Evolutionary conservation across 2,797 vertebrate species (phyloP), one percentile per base, ranked within the genome.

Genomic region (Amphiprion clarkii): DNA sequence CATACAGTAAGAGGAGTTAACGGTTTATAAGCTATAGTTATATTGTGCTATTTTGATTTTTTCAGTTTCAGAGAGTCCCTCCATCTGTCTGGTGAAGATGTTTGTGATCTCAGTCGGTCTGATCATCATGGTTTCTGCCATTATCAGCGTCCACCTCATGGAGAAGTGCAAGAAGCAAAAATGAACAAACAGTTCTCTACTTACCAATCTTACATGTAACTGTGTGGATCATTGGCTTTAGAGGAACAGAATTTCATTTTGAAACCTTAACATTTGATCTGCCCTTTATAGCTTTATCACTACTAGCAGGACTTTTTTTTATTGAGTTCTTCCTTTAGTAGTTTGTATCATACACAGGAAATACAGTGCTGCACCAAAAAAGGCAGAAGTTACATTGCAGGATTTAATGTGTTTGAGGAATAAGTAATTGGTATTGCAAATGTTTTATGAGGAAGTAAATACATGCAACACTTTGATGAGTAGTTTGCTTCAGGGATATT

Each of bases 101-200:
- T 53, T 31, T 1, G 29, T 76, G 42, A 1, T 79, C 33, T 74
- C 76, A 16, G 72, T 70, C 0, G 68, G 72, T 49, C 72, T 85
- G 64, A 31, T 79, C 79, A 19, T 82, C 69, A 77, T 79, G 79
- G 36, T 79, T 27, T 61, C 44, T 19, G 70, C 67, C 3, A 31
- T 85, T 73, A 65, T 82, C 68, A 42, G 1, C 21, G 72, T 76
- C 42, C 57, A 82, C 19, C 3, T 82, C 53, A 60, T 60, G 42
- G 73, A 55, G 57, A 67, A 39, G 17, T 0, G 67, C 58, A 54
- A 12, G 57, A 71, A 63, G 59, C 0, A 58, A 21, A 29, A 48
- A 17, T n/a, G 27, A 68, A 60, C 29, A 31, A 31, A 1, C 2
- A 48, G 46, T 19, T 48, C 17, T 19, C 46, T 6, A 7, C 46